Evolutionary conservation across 1,140 invertebrate genomes (phyloP), one percentile per base, ranked within the genome.

Genomic region (Sarcophaga peregrina): DNA sequence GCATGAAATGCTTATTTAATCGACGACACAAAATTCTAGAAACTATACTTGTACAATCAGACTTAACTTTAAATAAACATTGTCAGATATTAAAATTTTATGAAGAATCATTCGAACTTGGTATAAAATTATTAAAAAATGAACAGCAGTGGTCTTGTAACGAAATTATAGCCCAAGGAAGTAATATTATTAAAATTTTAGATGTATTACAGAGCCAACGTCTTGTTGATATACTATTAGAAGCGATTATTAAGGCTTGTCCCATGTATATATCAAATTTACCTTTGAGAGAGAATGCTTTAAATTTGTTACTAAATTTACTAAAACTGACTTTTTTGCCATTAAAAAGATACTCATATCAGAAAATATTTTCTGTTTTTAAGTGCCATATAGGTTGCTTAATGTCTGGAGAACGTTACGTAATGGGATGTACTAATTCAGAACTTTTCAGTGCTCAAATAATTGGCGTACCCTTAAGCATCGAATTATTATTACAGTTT

Each of bases 401-500:
- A 13, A 83, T 88, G 75, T 85, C 86, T 82, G 84, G 84, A 6
- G 84, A 85, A 5, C 80, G 47, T n/a, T 87, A 87, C 20, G 20
- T 84, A n/a, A 15, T 81, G 7, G 87, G 86, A 11, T 86, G 84
- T 78, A 84, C 7, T 13, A 88, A 88, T 17, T 13, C 75, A 15
- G 80, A 85, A 13, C 48, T 90, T 15, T 62, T 83, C 0, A 75
- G 62, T 0, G 62, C 83, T 13, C 84, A 86, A 11, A 86, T 88
- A 3, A 52, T 90, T 2, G 89, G 89, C 0, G 3, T 90, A 50
- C 89, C 89, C 0, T 13, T 89, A 10, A 86, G 47, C 58, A 46
- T 52, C 0, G 11, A 84, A 13, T 8, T 90, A n/a, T n/a, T 90
- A 15, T 84, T 85, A 4, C 83, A 85, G 47, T 13, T 90, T 8